Percentiles rank a stretch among this genome's conserved stretches.
These are phyloP conservation scores for Barnardius zonarius DNA, from an alignment of 2,113 vertebrate genomes.

Conservation along the genomic window DNA sequence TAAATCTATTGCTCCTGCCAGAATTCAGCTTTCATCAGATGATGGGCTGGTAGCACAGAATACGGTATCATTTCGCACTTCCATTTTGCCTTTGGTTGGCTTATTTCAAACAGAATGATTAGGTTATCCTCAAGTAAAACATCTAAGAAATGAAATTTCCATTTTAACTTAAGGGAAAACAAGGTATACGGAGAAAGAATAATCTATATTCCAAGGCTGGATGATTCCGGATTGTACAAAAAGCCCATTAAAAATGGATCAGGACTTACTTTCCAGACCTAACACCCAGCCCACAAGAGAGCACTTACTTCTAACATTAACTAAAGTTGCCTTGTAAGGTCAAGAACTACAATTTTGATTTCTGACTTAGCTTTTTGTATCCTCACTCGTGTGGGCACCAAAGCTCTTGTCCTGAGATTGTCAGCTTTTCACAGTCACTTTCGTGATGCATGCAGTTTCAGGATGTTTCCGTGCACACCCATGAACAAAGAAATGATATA, in stretches of 20 bases:
- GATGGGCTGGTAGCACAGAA: neutral
- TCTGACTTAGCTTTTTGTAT: neutral
- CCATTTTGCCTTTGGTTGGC: neutral
- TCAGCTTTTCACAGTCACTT: neutral
- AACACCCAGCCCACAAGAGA: neutral
- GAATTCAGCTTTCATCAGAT: constrained; percentile 5
- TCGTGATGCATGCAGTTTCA: neutral
- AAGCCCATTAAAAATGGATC: neutral
- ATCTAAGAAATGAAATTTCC: neutral
- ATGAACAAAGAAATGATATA: neutral
- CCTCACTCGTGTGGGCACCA: neutral
- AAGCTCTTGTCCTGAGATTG: neutral
- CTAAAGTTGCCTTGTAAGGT: neutral
- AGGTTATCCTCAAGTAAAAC: neutral
- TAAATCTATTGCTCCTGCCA: constrained; percentile 13
- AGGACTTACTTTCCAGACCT: neutral
- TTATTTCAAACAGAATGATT: constrained; percentile 6
- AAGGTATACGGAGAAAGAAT: neutral
- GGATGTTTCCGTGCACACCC: neutral
- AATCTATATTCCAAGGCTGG: neutral
- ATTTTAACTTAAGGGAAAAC: neutral
- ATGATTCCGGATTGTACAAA: neutral
- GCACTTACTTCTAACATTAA: neutral
- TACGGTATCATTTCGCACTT: neutral
- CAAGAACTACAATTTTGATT: neutral